These are phyloP conservation scores for Nothura maculosa DNA, from an alignment of 2,797 vertebrate species.

Conservation along the genomic window DNA sequence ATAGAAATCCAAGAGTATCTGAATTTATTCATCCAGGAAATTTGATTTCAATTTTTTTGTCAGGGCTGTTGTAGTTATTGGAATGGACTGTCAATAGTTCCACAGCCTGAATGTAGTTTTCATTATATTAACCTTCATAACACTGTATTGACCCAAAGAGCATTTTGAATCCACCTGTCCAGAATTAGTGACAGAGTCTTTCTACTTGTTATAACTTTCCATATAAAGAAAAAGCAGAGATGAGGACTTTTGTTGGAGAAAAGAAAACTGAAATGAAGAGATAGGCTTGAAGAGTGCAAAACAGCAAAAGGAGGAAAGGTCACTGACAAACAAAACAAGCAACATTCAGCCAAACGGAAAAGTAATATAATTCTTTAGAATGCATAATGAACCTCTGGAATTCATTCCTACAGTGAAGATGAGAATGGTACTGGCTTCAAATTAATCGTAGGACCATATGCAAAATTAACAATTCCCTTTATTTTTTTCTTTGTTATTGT, in stretches of 20 bases:
- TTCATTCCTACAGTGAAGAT: not conserved
- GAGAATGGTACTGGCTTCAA: not conserved
- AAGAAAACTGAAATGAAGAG: not conserved
- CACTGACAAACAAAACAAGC: not conserved
- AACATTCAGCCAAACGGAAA: not conserved
- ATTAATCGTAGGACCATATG: not conserved
- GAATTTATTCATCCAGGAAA: conserved; percentile 37
- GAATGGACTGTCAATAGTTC: not conserved
- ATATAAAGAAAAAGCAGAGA: not conserved
- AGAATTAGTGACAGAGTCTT: not conserved
- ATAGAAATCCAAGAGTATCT: not conserved
- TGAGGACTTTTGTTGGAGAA: fast-evolving
- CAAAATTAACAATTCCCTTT: not conserved
- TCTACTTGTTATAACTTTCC: not conserved
- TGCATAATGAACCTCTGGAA: conserved; percentile 11
- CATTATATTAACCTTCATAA: not conserved
- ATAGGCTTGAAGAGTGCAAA: not conserved
- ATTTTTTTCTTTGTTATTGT: conserved; percentile 1
- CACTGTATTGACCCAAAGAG: not conserved
- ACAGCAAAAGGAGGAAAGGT: not conserved
- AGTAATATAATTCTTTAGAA: not conserved
- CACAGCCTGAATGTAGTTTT: not conserved
- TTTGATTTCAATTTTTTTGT: conserved; percentile 28
- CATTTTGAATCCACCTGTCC: not conserved
- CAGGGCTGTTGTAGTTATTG: not conserved